A percentile compares a stretch with the other conserved stretches of the same genome.
These are phyloP conservation scores for Takifugu ocellatus DNA, from an alignment of 2,797 vertebrate species.

Conservation along the genomic window DNA sequence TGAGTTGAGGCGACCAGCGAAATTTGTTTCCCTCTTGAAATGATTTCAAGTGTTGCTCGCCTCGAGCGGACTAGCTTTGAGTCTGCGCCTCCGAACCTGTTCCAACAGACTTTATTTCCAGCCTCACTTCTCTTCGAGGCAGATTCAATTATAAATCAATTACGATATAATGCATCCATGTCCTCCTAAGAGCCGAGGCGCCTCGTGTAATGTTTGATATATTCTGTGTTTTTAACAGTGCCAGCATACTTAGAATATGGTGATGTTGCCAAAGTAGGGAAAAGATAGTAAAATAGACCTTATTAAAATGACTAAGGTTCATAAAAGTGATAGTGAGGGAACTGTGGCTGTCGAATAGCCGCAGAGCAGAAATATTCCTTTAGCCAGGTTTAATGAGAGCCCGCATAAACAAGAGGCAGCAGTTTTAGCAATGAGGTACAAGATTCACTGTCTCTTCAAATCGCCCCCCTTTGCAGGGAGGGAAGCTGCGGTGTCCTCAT, in stretches of 20 bases:
- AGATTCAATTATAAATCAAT: conserved; percentile 75
- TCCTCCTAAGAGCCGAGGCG: conserved; percentile 36
- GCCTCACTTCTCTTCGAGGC: conserved; percentile 48
- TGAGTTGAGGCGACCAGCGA: conserved; percentile 23
- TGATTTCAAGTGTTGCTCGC: conserved; percentile 42
- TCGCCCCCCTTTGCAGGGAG: conserved; percentile 11
- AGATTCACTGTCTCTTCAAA: conserved; percentile 16
- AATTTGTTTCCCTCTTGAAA: conserved; percentile 52
- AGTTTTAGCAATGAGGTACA: conserved; percentile 15
- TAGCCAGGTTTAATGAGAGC: conserved; percentile 37
- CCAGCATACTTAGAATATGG: conserved; percentile 33
- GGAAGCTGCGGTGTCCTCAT: conserved; percentile 37
- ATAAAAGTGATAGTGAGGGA: conserved; percentile 55
- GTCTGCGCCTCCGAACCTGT: conserved; percentile 28
- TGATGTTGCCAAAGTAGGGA: conserved; percentile 54
- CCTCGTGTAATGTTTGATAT: conserved; percentile 36
- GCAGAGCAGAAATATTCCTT: conserved; percentile 38
- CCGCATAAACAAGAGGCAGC: conserved; percentile 34
- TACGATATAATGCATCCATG: conserved; percentile 61
- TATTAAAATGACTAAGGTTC: conserved; percentile 62
- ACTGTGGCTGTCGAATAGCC: conserved; percentile 45
- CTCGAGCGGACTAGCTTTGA: conserved; percentile 30
- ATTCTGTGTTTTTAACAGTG: conserved; percentile 35
- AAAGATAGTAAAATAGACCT: conserved; percentile 61
- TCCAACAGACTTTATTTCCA: conserved; percentile 30